Conservation (phyloP, 2,888 invertebrate species). For the Heteropelma amictum region DNA sequence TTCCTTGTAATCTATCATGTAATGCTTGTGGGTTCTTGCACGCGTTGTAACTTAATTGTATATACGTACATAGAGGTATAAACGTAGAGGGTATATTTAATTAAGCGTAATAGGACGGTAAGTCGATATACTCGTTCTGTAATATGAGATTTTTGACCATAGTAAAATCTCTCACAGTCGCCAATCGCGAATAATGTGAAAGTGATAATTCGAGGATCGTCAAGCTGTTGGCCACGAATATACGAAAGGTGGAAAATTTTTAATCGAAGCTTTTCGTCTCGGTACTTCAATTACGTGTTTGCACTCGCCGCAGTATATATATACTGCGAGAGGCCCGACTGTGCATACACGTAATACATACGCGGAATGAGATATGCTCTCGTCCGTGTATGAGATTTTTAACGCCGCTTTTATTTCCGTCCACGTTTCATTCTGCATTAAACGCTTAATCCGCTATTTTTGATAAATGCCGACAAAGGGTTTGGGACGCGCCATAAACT, state of each 20-base stretch:
- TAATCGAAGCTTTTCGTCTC: too few species aligned
- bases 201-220: not conserved
- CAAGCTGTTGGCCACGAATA: not conserved
- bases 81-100: too few species aligned
- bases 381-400: not conserved
- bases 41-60: not conserved
- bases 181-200: not conserved
- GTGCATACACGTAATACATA: not conserved
- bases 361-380: too few species aligned
- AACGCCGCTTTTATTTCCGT: not conserved
- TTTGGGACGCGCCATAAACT: too few species aligned
- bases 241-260: too few species aligned
- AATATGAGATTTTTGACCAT: conserved; percentile 23
- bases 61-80: too few species aligned
- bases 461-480: too few species aligned
- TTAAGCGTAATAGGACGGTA: conserved; percentile 18
- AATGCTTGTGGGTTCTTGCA: not conserved
- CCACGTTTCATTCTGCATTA: too few species aligned
- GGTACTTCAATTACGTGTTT: too few species aligned
- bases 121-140: conserved; percentile 38
- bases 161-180: not conserved
- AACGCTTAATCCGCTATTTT: too few species aligned
- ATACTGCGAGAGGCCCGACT: not conserved
- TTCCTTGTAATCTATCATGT: not conserved
- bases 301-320: too few species aligned